These are phyloP conservation scores for Leptopilina boulardi DNA, from an alignment of 1,140 invertebrate species.

Conservation along the genomic window DNA sequence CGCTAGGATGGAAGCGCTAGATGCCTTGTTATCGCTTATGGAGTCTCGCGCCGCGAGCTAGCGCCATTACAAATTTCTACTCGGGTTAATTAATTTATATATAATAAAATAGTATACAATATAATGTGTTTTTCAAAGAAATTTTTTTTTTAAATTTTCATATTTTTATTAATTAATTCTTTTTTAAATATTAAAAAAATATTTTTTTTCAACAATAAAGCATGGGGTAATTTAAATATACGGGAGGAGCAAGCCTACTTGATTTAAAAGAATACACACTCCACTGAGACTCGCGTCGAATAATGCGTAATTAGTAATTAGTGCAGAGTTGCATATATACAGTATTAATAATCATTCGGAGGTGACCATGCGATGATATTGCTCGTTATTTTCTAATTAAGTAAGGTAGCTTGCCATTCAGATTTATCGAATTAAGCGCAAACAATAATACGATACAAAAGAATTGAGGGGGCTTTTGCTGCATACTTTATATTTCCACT, in stretches of 20 bases:
- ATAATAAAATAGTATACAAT: no score
- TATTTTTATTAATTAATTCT: no score
- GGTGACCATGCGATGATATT: slow-evolving; percentile 26
- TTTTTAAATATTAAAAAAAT: no score
- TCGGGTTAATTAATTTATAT: no score
- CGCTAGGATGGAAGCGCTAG: no score
- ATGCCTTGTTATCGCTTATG: no score
- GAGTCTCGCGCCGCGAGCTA: no score
- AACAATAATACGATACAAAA: slow-evolving; percentile 21
- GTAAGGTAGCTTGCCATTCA: slow-evolving; percentile 18
- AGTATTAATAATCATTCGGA: background rate
- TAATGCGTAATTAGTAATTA: slow-evolving; percentile 30
- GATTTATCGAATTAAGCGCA: background rate
- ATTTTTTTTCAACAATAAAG: background rate
- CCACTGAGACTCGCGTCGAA: background rate
- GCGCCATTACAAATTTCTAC: no score
- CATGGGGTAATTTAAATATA: background rate
- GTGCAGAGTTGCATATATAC: background rate
- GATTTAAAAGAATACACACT: slow-evolving; percentile 2
- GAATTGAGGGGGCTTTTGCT: slow-evolving; percentile 1
- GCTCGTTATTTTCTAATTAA: slow-evolving; percentile 33
- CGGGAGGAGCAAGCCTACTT: background rate
- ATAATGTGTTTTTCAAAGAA: no score
- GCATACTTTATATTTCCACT: slow-evolving; percentile 7
- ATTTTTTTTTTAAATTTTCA: no score